Evolutionary conservation across 2,888 invertebrate species (phyloP), one percentile per base, ranked within the genome.

Genomic region (Buathra laborator): DNA sequence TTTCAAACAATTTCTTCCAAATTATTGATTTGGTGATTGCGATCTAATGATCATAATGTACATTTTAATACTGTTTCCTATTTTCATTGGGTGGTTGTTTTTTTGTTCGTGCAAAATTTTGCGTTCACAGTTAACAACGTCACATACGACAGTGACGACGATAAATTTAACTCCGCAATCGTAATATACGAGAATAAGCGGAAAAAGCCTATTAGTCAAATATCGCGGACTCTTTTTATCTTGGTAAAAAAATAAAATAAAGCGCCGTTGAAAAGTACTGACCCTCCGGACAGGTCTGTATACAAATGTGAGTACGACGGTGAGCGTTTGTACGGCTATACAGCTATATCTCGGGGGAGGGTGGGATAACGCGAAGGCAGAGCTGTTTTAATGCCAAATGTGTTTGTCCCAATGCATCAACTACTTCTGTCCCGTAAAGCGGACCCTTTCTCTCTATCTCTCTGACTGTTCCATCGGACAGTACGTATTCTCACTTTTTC

Each of bases 401-500:
- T 89, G 89, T 90, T 90, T 90, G 90, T 90, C 87, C 90, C 90
- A 79, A 90, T 90, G 88, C 89, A 89, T 90, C 90, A 89, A 87
- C 88, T 89, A 87, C 89, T 90, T 90, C 87, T 89, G 87, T 87
- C 83, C 87, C 86, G 88, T 59, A 24, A 72, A 62, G 64, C 77
- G 53, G 59, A 68, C 46, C 51, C 85, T 84, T 77, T 64, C 74
- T 43, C 72, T 80, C 29, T 51, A n/a, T 70, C 75, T 51, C 74
- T 48, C 37, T 53, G 48, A 14, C 14, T 53, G 29, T 37, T 32
- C n/a, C 29, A 43, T 43, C 66, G 37, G 66, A 37, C 24, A 51
- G 4, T 51, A 51, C 76, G 64, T 56, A 64, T 76, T 53, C 76
- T 51, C 51, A 44, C 76, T 76, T 53, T 76, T 67, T 76, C 64